Evolutionary conservation across 92 coral and sea anemone species (phyloP), one percentile per base, ranked within the genome.

Genomic region (Zoanthus gigantus): DNA sequence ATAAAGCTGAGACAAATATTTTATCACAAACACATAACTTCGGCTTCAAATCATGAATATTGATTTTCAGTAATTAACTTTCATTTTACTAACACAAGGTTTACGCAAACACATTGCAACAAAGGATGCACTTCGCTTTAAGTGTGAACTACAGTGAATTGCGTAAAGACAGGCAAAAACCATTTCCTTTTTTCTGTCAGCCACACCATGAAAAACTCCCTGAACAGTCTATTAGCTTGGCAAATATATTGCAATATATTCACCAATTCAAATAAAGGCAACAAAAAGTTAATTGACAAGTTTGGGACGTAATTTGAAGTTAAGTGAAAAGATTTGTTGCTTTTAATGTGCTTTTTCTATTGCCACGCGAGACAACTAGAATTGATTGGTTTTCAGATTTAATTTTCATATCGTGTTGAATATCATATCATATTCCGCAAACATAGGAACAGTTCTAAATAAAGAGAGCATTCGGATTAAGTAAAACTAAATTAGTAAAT

Each of bases 21-120:
- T 46, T 29, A 75, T 46, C 79, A 46, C 9, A 75, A 75, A 75
- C n/a, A 53, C 13, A 46, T 75, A 75, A 71, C 46, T 8, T 23
- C 60, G 47, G 79, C 53, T 75, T n/a, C 46, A 75, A 75, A 18
- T 23, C 3, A 75, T 75, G 79, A 75, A 75, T 75, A 18, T 46
- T 75, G 47, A 75, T 46, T 48, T 23, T 3, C 12, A n/a, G 45
- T 11, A 48, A 75, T 75, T 75, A 48, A 48, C 79, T 47, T 48
- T 46, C 60, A 10, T 75, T 8, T 75, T 75, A 58, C 47, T 48
- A 2, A 47, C 57, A 75, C 47, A 73, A 47, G 14, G 79, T 30
- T 75, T 53, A 13, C 79, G 8, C 12, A 58, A 75, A 23, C 42
- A 75, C 79, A 75, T 45, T 31, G 78, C 78, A 3, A 18, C 44